Percentiles rank a stretch among this genome's conserved stretches.
Conservation (phyloP, 2,888 invertebrate species). For the Resseliella maxima region DNA sequence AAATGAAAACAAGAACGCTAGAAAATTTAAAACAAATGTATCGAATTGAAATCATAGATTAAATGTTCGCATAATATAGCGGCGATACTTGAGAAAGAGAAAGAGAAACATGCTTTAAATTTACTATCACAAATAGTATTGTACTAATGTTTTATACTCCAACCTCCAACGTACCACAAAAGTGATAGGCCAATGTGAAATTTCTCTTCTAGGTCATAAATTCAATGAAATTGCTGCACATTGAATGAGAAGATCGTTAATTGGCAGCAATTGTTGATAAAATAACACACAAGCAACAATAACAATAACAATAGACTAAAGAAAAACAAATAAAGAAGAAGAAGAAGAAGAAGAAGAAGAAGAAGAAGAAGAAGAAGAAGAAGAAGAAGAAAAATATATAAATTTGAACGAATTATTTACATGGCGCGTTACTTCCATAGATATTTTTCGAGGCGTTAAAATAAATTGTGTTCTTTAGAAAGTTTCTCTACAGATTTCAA, state of each 20-base stretch:
- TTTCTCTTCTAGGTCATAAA: conserved; percentile 46
- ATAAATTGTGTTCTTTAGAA: conserved; percentile 35
- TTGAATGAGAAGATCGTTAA: conserved; percentile 9
- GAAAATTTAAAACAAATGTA: no score
- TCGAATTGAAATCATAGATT: background rate
- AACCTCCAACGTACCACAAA: background rate
- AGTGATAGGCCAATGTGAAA: conserved; percentile 3
- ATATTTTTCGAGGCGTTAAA: background rate
- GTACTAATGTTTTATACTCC: no score
- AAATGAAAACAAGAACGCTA: no score
- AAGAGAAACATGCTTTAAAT: background rate
- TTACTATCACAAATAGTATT: background rate
- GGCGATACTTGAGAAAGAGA: no score
- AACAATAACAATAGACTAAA: background rate
- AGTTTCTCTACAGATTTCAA: conserved; percentile 5
- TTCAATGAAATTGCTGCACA: conserved; percentile 20
- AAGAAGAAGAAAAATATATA: background rate
- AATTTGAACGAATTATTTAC: background rate
- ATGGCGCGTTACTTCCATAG: background rate
- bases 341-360: no score
- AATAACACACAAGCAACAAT: background rate
- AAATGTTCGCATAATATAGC: background rate
- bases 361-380: no score
- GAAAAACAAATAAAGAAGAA: background rate
- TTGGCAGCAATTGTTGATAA: background rate